Evolutionary conservation across 2,888 invertebrate genomes (phyloP), one percentile per base, ranked within the genome.

Genomic region (Philopedon plagiatum): DNA sequence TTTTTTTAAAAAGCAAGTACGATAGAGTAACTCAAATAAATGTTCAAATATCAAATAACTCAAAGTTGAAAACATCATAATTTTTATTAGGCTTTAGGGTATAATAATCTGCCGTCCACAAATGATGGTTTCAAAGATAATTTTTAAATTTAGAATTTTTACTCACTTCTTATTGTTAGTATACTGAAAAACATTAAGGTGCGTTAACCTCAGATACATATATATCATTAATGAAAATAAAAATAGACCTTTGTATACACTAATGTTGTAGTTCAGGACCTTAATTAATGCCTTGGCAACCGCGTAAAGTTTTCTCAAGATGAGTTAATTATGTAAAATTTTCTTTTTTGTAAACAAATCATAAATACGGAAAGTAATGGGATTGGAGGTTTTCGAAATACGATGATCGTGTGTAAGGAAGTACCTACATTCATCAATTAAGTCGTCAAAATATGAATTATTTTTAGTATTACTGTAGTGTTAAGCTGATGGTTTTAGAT

Each of bases 181-280:
- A n/a, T 54, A 29, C 15, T 9, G 1, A 26, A 51, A 51, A 51
- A 29, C 13, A 51, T 51, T 5, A 26, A 13, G 26, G 68, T 61
- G 18, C 68, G 41, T 68, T 68, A 29, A 68, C 68, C 68, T 70
- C 46, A 18, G 19, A 37, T 64, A 54, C 23, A 68, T 34, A 11
- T 46, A 70, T 57, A 63, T 44, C 58, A 64, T 64, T 57, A 63
- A 63, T 70, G 57, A 41, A 70, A 63, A 64, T 57, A 70, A 64
- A 70, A 70, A 70, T 64, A 70, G 69, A 62, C 32, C 39, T 15
- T 62, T 56, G 29, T 62, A 56, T 69, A 56, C 19, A 62, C 44
- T 61, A 57, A 44, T 39, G 41, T 26, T 44, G 21, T 44, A 62
- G 44, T n/a, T 68, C 21, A 11, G 18, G 41, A 26, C 19, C 32